A percentile compares a stretch with the other conserved stretches of the same genome.
phyloP scores from a whole-genome alignment of 2,113 vertebrate species.

The Diadophis punctatus region DNA sequence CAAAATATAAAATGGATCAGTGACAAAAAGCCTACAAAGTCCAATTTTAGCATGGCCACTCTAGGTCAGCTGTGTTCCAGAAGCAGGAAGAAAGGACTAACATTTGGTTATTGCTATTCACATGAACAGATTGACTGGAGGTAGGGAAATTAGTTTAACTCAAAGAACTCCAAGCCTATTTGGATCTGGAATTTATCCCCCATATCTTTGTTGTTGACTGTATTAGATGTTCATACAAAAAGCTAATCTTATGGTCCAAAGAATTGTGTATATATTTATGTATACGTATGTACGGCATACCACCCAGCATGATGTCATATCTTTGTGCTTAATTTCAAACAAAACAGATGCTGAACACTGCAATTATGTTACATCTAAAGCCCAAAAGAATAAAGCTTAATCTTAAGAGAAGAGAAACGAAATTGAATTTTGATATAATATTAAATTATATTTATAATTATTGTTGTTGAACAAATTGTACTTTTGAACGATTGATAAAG shows the following conservation, averaged over 20 bases:
- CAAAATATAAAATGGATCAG: too few relatives aligned
- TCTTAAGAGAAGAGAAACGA: neutral
- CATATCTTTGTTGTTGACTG: too few relatives aligned
- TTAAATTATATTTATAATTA: neutral
- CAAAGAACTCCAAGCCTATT: too few relatives aligned
- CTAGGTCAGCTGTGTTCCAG: too few relatives aligned
- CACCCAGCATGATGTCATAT: neutral
- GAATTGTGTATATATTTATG: neutral
- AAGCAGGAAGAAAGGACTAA: too few relatives aligned
- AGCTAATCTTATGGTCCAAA: neutral
- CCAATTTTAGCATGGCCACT: too few relatives aligned
- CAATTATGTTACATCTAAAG: neutral
- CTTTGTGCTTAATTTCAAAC: neutral
- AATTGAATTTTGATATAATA: neutral
- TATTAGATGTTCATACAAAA: neutral
- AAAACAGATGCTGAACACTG: neutral
- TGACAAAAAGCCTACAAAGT: too few relatives aligned
- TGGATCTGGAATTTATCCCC: too few relatives aligned
- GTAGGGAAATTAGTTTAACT: too few relatives aligned
- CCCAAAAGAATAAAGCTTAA: neutral
- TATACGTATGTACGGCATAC: neutral
- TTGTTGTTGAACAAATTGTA: neutral
- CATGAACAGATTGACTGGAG: too few relatives aligned
- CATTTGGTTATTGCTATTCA: too few relatives aligned
- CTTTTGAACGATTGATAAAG: neutral